Evolutionary conservation across 2,797 vertebrate species (phyloP), one percentile per base, ranked within the genome.

Genomic region (Antrozous pallidus): DNA sequence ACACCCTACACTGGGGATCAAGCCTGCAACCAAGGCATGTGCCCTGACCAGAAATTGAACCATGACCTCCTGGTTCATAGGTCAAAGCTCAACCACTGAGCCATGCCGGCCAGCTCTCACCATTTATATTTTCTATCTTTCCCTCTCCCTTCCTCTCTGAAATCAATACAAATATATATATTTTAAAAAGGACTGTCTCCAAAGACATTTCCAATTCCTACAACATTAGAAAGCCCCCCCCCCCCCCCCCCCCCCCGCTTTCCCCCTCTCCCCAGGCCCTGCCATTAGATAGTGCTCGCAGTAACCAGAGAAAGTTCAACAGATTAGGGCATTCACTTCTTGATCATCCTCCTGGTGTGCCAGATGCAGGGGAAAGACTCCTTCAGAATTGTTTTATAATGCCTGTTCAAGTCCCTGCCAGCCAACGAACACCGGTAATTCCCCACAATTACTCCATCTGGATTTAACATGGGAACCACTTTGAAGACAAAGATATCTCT

Each of bases 391-490:
- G 98, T 99, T 58, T 98, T 97, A 49, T 99, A 99, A 87, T 99
- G 99, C 75, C 99, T 98, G 98, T 99, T 99, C 93, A 99, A 98
- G 95, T 99, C 99, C 0, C 98, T 98, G 71, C 99, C 99, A 0
- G 98, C 98, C 96, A 99, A 91, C 2, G 99, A 99, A 96, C 99
- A 99, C 78, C 99, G 98, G 58, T 99, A 99, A 96, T 99, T 99
- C 3, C 99, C 99, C 84, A 99, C 99, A 42, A 99, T 98, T 51
- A 99, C 99, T 0, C 99, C 99, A 0, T 99, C 99, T 0, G 99
- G 99, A 91, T 99, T 99, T 93, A 99, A 97, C 99, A 99, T 99
- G 0, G 99, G 99, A 71, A 99, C 98, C 96, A 99, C 99, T 98
- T 99, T 99, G 97, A 99, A 99, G 94, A 99, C 42, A 73, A 99